Evolutionary conservation across 1,140 invertebrate species (phyloP).

Genomic region (Drosophila oshimai): DNA sequence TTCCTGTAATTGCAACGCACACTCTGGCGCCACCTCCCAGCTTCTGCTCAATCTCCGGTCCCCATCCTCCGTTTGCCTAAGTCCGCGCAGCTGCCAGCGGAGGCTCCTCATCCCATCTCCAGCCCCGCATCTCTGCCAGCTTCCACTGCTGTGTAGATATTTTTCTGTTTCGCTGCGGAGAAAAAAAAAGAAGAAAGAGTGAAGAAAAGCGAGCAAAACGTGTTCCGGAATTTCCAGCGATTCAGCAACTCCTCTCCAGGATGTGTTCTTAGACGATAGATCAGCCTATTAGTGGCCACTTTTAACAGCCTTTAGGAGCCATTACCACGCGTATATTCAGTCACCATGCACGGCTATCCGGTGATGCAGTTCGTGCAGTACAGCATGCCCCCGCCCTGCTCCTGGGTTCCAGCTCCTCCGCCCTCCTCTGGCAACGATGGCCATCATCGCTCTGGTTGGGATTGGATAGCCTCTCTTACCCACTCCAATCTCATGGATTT

Average conservation of each 20-base stretch:
- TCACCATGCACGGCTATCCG: conserved; percentile 84
- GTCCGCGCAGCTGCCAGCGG: conserved; percentile 54
- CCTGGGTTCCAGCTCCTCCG: conserved; percentile 82
- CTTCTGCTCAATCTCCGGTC: conserved; percentile 15
- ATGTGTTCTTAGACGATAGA: conserved; percentile 17
- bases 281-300: conserved; percentile 10
- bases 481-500: not conserved
- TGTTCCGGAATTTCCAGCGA: conserved; percentile 34
- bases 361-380: conserved; percentile 86
- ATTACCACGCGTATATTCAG: not conserved
- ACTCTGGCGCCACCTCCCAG: conserved; percentile 38
- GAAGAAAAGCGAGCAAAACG: conserved; percentile 32
- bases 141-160: conserved; percentile 69
- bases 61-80: conserved; percentile 7
- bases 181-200: conserved; percentile 31
- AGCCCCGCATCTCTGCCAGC: conserved; percentile 29
- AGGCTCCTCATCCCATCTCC: conserved; percentile 33
- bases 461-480: not conserved
- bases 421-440: conserved; percentile 47
- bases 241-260: not conserved
- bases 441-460: conserved; percentile 59
- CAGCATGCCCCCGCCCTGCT: conserved; percentile 83
- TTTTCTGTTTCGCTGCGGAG: conserved; percentile 51
- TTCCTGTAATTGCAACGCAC: conserved; percentile 72
- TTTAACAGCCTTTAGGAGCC: conserved; percentile 3